phyloP scores from a whole-genome alignment of 2,113 vertebrate species.

The Ondatra zibethicus region DNA sequence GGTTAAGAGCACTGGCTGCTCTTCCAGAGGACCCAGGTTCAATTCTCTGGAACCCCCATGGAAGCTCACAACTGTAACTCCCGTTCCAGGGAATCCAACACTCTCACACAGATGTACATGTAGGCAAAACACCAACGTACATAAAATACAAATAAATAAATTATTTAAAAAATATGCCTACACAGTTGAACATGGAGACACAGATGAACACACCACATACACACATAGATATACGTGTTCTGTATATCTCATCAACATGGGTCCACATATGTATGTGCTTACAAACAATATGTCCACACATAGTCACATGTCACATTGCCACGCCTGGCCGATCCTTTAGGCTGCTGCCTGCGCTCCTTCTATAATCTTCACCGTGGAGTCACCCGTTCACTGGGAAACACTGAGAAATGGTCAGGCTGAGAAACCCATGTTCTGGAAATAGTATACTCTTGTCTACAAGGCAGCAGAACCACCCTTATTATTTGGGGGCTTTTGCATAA shows the following conservation, averaged over 20 bases:
- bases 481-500: background rate
- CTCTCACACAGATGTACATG: background rate
- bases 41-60: background rate
- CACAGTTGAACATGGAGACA: background rate
- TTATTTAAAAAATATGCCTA: background rate
- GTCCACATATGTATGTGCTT: background rate
- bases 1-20: background rate
- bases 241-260: rapidly evolving
- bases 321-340: too few relatives aligned
- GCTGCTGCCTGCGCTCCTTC: too few relatives aligned
- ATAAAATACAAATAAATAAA: background rate
- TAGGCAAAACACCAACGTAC: background rate
- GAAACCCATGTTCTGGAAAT: background rate
- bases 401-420: background rate
- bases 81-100: background rate
- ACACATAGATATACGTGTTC: too few relatives aligned
- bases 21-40: background rate
- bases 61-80: background rate
- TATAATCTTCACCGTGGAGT: background rate
- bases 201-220: too few relatives aligned
- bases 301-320: background rate
- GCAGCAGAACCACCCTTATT: background rate
- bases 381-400: background rate
- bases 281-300: background rate
- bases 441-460: background rate